Base-by-base conservation (phyloP, 2,113 vertebrate genomes). In the Eolophus roseicapilla region DNA sequence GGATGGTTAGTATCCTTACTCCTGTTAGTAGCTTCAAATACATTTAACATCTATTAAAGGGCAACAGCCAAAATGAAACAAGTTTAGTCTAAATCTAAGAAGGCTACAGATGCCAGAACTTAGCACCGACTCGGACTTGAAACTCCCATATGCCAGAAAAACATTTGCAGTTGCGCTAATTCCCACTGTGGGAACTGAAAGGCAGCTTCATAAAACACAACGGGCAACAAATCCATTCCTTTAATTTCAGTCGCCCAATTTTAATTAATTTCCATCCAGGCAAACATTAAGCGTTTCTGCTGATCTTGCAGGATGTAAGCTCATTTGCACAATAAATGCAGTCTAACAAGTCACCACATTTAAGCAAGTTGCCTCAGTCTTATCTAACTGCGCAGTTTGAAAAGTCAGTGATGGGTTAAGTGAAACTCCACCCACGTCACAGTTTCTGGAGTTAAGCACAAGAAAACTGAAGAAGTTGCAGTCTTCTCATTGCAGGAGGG, bases 261-360 rank as follows among this genome's bases (percentile, higher is more conserved):
- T 94, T 95, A 96, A 97, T 95, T 95, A 93, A 96, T 96, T 95
- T 92, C 70, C 93, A 96, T 86, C 81, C 84, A 92, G 89, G 81
- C 92, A 96, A 93, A 82, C 82, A 88, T 81, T 47, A 81, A 69
- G 86, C 5, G 5, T 82, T 84, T 87, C 67, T 89, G 91, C 96
- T 87, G 82, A 92, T 53, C 81, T 77, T 85, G 71, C 86, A 94
- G 92, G 87, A 93, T 31, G 82, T 43, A 82, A 92, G 86, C 77
- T 94, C 92, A 95, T 96, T 93, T 96, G 93, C 91, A 97, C 79
- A 95, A 96, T 71, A 95, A 97, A 96, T 70, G 86, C 2, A 44
- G 94, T 92, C 95, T 93, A 96, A 95, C 94, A 96, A 96, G 95
- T 95, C 97, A 94, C 82, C 95, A 91, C 94, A 94, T 82, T 97